Percentiles rank a stretch among this genome's conserved stretches.
These are phyloP conservation scores for Acanthoscelides obtectus DNA, from an alignment of 2,888 invertebrate species.

Conservation along the genomic window DNA sequence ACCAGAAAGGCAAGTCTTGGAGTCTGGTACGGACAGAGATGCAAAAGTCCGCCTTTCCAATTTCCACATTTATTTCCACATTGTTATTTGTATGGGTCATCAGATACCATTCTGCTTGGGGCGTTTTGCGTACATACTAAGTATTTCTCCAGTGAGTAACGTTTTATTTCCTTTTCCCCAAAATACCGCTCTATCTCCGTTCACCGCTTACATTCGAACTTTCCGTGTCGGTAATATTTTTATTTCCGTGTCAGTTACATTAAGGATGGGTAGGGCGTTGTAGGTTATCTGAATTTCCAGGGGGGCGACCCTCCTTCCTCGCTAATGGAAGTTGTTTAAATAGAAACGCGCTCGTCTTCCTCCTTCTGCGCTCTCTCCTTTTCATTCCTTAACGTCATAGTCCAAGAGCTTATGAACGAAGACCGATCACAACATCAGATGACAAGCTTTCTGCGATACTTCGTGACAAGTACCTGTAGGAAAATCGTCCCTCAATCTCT, in stretches of 20 bases:
- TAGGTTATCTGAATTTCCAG: slow-evolving; percentile 23
- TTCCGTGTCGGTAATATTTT: slow-evolving; percentile 22
- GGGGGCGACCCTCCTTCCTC: slow-evolving; percentile 16
- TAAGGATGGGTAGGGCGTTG: slow-evolving; percentile 25
- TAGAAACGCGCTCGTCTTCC: slow-evolving; percentile 33
- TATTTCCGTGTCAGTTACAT: slow-evolving; percentile 28
- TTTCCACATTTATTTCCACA: too few relatives aligned
- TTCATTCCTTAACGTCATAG: slow-evolving; percentile 1
- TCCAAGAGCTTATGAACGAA: slow-evolving; percentile 2
- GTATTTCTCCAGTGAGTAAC: not conserved
- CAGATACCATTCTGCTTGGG: too few relatives aligned
- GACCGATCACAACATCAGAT: not conserved
- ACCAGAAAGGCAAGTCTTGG: too few relatives aligned
- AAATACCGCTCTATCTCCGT: not conserved
- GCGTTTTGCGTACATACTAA: too few relatives aligned
- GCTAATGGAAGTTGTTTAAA: slow-evolving; percentile 47
- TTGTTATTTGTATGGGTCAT: too few relatives aligned
- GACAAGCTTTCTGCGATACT: too few relatives aligned
- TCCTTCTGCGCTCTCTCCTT: slow-evolving; percentile 32
- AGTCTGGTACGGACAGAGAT: too few relatives aligned
- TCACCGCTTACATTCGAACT: slow-evolving; percentile 1
- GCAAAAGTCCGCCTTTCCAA: too few relatives aligned
- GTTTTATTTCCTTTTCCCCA: not conserved
- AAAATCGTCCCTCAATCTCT: too few relatives aligned
- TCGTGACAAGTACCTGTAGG: too few relatives aligned